Conservation (phyloP, 2,888 invertebrate species). For the Acronicta psi region DNA sequence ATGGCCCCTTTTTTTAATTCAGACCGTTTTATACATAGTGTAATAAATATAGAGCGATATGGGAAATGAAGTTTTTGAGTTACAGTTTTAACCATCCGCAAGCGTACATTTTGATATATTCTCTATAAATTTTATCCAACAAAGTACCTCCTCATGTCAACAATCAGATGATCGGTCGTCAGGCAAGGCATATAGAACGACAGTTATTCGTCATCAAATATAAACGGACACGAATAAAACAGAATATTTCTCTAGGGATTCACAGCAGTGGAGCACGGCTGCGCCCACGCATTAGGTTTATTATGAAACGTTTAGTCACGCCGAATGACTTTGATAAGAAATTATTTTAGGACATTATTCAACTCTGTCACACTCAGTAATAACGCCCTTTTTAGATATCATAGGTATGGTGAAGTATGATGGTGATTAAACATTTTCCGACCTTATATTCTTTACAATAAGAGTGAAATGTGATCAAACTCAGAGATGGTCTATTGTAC, state of each 20-base stretch:
- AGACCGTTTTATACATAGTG: no score
- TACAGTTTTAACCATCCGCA: no score
- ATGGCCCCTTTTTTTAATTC: no score
- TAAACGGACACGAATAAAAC: slow-evolving; percentile 32
- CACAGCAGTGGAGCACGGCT: slow-evolving; percentile 18
- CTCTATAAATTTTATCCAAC: no score
- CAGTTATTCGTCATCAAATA: slow-evolving; percentile 34
- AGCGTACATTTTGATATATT: no score
- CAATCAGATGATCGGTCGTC: no score
- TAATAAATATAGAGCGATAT: no score
- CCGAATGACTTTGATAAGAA: slow-evolving; percentile 46
- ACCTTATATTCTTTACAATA: background rate
- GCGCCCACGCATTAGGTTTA: slow-evolving; percentile 50
- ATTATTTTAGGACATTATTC: slow-evolving; percentile 53
- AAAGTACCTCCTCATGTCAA: no score
- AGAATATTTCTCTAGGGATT: slow-evolving; percentile 35
- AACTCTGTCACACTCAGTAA: slow-evolving; percentile 28
- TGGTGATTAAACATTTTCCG: background rate
- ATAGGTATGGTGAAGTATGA: background rate
- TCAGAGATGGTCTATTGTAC: background rate
- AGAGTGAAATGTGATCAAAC: background rate
- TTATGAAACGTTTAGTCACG: slow-evolving; percentile 55
- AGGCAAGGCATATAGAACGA: slow-evolving; percentile 5
- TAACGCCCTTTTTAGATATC: slow-evolving; percentile 58
- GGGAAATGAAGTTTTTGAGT: no score